Percentiles rank a stretch among this genome's conserved stretches.
Conservation (phyloP, 2,797 vertebrate genomes). For the Lepilemur ruficaudatus region DNA sequence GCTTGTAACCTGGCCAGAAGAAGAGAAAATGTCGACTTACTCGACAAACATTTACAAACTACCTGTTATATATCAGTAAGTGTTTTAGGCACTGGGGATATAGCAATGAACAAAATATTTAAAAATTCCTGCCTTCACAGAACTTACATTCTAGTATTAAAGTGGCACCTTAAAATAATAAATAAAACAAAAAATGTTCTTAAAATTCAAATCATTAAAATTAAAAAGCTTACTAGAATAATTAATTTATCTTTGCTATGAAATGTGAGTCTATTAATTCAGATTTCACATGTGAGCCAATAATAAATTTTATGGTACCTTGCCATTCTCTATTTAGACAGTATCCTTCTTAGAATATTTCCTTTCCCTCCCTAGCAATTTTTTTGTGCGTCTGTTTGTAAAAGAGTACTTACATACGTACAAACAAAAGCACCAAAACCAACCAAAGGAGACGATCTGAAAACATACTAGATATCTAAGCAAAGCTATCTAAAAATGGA, state of each 20-base stretch:
- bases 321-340: background rate
- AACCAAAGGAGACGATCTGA: background rate
- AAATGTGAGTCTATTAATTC: slow-evolving; percentile 3
- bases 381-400: background rate
- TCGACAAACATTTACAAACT: slow-evolving; percentile 20
- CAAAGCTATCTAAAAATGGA: slow-evolving; percentile 10
- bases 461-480: background rate
- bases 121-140: background rate
- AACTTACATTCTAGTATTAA: background rate
- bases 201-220: slow-evolving; percentile 19
- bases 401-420: background rate
- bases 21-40: background rate
- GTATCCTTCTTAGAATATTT: background rate
- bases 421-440: background rate
- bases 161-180: background rate
- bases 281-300: background rate
- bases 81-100: background rate
- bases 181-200: background rate
- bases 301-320: background rate
- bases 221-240: background rate
- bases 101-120: background rate
- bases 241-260: background rate
- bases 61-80: background rate
- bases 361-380: background rate
- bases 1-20: background rate